Conservation (phyloP, 2,797 vertebrate genomes). For the Emydoidea blandingii region DNA sequence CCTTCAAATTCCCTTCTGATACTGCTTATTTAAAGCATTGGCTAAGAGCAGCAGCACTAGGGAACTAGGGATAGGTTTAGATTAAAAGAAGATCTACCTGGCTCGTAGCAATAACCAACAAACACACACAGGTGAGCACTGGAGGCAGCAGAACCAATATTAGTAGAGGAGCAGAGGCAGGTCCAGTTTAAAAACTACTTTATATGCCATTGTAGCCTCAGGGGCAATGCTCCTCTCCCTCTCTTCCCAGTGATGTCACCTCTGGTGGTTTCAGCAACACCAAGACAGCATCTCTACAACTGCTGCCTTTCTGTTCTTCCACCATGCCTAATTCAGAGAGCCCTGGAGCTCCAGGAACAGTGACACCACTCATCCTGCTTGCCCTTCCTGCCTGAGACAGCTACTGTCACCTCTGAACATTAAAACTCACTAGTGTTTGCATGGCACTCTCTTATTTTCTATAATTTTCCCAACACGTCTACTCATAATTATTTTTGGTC, state of each 20-base stretch:
- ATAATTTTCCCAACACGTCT: not conserved
- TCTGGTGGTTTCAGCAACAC: not conserved
- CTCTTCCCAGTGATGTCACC: no score
- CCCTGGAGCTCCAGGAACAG: not conserved
- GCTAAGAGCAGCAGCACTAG: not conserved
- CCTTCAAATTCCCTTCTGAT: not conserved
- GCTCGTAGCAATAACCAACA: not conserved
- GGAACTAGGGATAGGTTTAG: not conserved
- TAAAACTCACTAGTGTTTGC: not conserved
- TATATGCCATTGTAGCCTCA: not conserved
- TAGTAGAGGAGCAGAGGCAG: not conserved
- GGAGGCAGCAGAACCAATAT: not conserved
- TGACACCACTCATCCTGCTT: not conserved
- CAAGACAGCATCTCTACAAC: not conserved
- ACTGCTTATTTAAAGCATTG: not conserved
- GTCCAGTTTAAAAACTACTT: not conserved
- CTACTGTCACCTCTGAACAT: not conserved
- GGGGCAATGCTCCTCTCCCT: not conserved
- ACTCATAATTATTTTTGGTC: not conserved
- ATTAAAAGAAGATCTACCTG: not conserved
- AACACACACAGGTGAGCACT: not conserved
- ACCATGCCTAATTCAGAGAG: not conserved
- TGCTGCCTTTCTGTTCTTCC: not conserved
- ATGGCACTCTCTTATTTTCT: not conserved
- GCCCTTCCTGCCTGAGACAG: not conserved